Evolutionary conservation across 2,113 vertebrate genomes (phyloP).

Genomic region (Psammodynastes pulverulentus): DNA sequence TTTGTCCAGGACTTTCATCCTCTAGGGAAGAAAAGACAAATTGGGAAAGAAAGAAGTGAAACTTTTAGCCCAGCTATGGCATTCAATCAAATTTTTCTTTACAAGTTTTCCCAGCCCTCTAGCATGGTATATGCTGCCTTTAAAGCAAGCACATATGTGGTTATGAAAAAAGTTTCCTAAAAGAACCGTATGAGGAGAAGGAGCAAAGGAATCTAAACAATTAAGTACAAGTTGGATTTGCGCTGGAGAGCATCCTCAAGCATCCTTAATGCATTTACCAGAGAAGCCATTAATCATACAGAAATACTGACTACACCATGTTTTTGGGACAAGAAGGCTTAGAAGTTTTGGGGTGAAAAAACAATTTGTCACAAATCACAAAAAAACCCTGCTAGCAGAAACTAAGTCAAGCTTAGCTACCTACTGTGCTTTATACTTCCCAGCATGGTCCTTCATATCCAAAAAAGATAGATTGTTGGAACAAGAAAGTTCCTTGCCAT

Average conservation of each 20-base stretch:
- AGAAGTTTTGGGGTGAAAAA: constrained; percentile 38
- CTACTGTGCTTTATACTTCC: constrained; percentile 18
- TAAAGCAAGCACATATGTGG: constrained; percentile 16
- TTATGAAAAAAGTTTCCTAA: constrained; percentile 41
- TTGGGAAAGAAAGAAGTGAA: constrained; percentile 24
- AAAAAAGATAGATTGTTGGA: background rate
- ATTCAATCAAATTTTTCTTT: constrained; percentile 38
- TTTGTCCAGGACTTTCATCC: constrained; percentile 88
- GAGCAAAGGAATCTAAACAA: background rate
- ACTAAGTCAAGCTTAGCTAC: constrained; percentile 59
- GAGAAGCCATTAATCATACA: constrained; percentile 3
- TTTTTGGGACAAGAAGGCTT: constrained; percentile 40
- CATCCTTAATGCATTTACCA: constrained; percentile 12
- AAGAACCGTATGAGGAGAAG: background rate
- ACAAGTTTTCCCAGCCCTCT: constrained; percentile 23
- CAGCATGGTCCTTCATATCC: background rate
- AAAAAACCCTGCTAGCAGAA: constrained; percentile 22
- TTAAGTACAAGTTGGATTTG: background rate
- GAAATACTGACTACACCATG: constrained; percentile 27
- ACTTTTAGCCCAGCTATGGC: constrained; percentile 58
- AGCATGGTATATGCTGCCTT: constrained; percentile 17
- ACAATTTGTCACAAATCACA: constrained; percentile 42
- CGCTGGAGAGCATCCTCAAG: constrained; percentile 48
- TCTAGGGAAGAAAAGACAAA: constrained; percentile 71
- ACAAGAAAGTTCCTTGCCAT: background rate